Conservation (phyloP, 2,888 invertebrate species). For the Trachelus stipa region DNA sequence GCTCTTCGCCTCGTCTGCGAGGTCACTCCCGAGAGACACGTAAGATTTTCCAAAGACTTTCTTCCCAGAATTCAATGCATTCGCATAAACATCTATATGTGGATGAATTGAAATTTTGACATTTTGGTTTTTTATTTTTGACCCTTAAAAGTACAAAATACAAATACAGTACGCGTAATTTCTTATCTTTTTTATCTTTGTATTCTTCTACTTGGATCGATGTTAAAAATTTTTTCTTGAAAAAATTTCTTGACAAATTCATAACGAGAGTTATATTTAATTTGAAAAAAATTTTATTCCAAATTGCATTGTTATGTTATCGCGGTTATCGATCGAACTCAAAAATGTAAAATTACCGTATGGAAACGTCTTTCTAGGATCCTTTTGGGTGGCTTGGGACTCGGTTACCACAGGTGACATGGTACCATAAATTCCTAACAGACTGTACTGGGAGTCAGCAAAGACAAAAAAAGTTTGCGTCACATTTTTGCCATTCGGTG, state of each 20-base stretch:
- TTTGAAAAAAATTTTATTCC: not conserved
- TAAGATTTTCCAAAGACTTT: not conserved
- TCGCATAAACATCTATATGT: not conserved
- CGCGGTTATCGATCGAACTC: not conserved
- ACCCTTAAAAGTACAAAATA: not conserved
- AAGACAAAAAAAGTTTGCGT: slow-evolving; percentile 5
- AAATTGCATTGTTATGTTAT: not conserved
- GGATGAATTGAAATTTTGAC: not conserved
- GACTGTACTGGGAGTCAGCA: not conserved
- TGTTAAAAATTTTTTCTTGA: too few species aligned
- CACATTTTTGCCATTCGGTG: slow-evolving; percentile 4
- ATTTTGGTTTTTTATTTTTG: not conserved
- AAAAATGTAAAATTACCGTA: not conserved
- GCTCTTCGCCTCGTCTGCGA: slow-evolving; percentile 6
- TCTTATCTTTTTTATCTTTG: not conserved
- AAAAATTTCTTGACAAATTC: not conserved
- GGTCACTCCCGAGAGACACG: slow-evolving; percentile 23
- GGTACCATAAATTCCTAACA: not conserved
- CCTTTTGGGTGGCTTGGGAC: not conserved
- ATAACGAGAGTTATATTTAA: not conserved
- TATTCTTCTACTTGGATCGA: not conserved
- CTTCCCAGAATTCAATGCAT: not conserved
- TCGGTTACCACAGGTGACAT: not conserved
- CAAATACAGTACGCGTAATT: not conserved
- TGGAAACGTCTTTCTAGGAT: not conserved